Base-by-base conservation (phyloP, 2,888 invertebrate genomes). In the Netelia virgata region DNA sequence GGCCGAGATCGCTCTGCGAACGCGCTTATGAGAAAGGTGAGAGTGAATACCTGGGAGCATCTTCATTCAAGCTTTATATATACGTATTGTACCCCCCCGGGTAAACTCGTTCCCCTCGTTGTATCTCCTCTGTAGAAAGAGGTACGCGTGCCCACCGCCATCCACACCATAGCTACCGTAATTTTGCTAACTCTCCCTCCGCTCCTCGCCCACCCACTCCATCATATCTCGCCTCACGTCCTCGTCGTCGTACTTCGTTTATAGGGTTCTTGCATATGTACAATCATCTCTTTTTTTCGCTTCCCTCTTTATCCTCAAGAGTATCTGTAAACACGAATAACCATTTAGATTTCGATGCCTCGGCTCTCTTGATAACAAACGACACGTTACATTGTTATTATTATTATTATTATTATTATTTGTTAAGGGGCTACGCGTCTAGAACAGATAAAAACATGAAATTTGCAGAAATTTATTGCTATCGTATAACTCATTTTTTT, bases 41-140 rank as follows among this genome's bases (percentile, higher is more conserved):
- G 92, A 93, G 93, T 92, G 93, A 93, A 93, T 93, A 93, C 91
- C 93, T 92, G 90, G 90, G 92, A 93, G 92, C 93, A 93, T 93
- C 93, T 93, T 93, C 93, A 93, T 93, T 93, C 91, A 91, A 92
- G 92, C 93, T 93, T 93, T 93, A 93, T 93, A 84, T 84, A 93
- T 93, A 93, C 93, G 91, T 91, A 93, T 92, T 92, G 92, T 92
- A 91, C 91, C 92, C 92, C 92, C 92, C 91, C 91, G 89, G 36
- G 85, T 88, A 87, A 88, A 86, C 87, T 85, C 88, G 73, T 75
- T 70, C 47, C 83, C 68, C 83, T 78, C 77, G 74, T 63, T 36
- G 59, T 66, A 80, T 83, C 78, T 88, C 88, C 41, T 88, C 88
- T 89, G 90, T 90, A 92, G 91, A 91, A 91, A 92, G 88, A 88